These are phyloP conservation scores for Acrocephalus kingi DNA, from an alignment of 2,113 vertebrate species.

Conservation along the genomic window DNA sequence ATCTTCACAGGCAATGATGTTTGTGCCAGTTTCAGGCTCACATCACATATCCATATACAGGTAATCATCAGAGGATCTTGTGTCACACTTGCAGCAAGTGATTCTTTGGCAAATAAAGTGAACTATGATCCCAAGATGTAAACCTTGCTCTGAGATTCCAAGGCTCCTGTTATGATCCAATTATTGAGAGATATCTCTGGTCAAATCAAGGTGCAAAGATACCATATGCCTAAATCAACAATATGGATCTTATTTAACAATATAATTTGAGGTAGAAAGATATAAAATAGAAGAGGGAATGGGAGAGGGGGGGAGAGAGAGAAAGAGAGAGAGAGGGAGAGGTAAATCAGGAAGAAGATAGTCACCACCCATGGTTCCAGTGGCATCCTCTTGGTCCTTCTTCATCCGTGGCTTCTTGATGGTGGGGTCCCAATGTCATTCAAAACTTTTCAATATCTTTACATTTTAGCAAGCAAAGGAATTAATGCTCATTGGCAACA, in stretches of 20 bases:
- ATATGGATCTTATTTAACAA: neutral
- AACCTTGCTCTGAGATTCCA: neutral
- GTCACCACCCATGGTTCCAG: neutral
- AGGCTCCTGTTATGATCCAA: neutral
- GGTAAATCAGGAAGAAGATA: neutral
- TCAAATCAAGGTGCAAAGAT: neutral
- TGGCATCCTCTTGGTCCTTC: neutral
- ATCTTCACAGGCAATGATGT: neutral
- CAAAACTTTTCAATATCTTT: neutral
- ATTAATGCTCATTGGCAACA: neutral
- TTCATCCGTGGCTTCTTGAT: neutral
- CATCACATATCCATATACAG: too few species aligned
- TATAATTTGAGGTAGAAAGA: neutral
- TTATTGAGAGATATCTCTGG: neutral
- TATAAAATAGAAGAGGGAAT: neutral
- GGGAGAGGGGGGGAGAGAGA: too few species aligned
- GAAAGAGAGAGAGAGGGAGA: neutral
- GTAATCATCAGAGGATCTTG: neutral
- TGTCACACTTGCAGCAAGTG: neutral
- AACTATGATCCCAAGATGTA: neutral
- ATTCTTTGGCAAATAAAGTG: neutral
- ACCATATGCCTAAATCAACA: neutral
- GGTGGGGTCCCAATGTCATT: fast-evolving
- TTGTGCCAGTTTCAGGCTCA: neutral
- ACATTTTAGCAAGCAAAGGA: neutral